phyloP scores from a whole-genome alignment of 2,888 invertebrate species.

The Argyresthia goedartella region DNA sequence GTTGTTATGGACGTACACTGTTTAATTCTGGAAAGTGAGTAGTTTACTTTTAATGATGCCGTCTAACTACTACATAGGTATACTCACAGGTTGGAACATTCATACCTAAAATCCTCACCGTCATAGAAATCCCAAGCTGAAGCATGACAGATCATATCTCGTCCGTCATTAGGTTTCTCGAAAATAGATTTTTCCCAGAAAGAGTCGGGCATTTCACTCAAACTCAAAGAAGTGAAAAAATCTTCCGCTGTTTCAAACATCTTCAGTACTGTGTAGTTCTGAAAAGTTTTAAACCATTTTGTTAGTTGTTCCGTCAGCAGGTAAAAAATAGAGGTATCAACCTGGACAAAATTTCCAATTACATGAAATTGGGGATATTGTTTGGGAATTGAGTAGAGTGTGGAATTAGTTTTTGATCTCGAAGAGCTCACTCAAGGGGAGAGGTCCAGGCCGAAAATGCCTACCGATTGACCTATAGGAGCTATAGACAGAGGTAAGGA shows the following conservation, averaged over 20 bases:
- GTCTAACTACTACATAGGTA: background rate
- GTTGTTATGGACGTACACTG: slow-evolving; percentile 71
- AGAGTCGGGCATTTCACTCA: slow-evolving; percentile 79
- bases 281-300: slow-evolving; percentile 8
- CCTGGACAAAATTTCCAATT: no score
- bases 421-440: no score
- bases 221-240: slow-evolving; percentile 85
- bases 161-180: slow-evolving; percentile 78
- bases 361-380: no score
- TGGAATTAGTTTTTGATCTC: no score
- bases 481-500: no score
- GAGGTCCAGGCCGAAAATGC: no score
- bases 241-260: slow-evolving; percentile 88
- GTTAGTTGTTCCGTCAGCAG: no score
- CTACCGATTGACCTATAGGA: no score
- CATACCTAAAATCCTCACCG: slow-evolving; percentile 81
- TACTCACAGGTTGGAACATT: background rate
- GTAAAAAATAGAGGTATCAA: no score
- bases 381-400: no score
- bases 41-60: no score
- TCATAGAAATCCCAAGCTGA: slow-evolving; percentile 92
- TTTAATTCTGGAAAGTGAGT: slow-evolving; percentile 67
- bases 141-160: slow-evolving; percentile 86
- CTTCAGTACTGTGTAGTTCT: slow-evolving; percentile 80
- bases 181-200: slow-evolving; percentile 91